Percentiles rank a stretch among this genome's conserved stretches.
phyloP scores from a whole-genome alignment of 2,888 invertebrate genomes.

The Pyrrhosoma nymphula region DNA sequence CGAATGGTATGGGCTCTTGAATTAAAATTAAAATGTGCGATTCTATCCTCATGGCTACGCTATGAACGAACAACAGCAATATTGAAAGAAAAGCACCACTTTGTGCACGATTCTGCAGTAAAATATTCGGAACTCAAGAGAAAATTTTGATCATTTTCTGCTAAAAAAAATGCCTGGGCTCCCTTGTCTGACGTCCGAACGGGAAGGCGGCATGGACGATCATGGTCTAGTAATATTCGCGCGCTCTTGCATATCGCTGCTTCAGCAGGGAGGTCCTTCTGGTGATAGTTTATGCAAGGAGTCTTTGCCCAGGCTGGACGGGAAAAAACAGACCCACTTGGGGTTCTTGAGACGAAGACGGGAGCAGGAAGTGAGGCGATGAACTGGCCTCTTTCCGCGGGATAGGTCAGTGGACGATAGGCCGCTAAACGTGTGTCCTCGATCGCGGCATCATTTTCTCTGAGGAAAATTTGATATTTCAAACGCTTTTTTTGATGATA shows the following conservation, averaged over 20 bases:
- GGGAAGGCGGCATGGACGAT: too few species aligned
- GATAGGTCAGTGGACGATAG: conserved; percentile 7
- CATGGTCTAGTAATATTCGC: background rate
- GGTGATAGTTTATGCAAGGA: background rate
- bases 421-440: background rate
- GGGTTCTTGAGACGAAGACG: background rate
- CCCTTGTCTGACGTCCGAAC: too few species aligned
- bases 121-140: too few species aligned
- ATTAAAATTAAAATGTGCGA: too few species aligned
- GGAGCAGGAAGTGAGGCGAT: background rate
- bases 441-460: background rate
- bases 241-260: background rate
- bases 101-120: too few species aligned
- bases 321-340: background rate
- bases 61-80: too few species aligned
- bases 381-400: background rate
- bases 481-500: background rate
- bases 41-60: too few species aligned
- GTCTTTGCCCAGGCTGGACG: background rate
- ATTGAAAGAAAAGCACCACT: too few species aligned
- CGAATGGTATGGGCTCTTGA: too few species aligned
- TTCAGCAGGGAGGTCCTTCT: background rate
- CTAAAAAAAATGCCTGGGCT: too few species aligned
- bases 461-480: background rate
- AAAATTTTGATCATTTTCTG: too few species aligned